These are phyloP conservation scores for Myanophis thanlyinensis DNA, from an alignment of 2,113 vertebrate genomes.

Conservation along the genomic window DNA sequence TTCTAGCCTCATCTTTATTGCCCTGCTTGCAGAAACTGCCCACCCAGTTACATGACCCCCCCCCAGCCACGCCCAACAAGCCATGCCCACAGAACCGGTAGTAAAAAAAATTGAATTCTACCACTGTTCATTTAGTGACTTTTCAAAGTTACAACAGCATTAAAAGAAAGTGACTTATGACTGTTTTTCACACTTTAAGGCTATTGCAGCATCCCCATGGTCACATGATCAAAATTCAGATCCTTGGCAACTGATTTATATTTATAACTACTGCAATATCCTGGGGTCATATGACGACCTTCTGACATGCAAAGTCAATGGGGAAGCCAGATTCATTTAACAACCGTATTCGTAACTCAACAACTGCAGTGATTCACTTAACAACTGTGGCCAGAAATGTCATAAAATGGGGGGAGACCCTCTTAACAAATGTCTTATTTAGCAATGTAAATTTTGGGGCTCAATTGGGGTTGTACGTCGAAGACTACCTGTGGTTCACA, in stretches of 20 bases:
- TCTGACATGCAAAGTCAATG: not conserved
- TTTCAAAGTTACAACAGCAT: not conserved
- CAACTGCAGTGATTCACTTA: not conserved
- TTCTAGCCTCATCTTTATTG: too few relatives aligned
- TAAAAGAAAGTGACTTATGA: not conserved
- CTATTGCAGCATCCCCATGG: too few relatives aligned
- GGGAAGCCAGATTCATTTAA: not conserved
- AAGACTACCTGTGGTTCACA: not conserved
- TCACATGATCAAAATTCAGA: not conserved
- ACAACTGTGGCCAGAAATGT: not conserved
- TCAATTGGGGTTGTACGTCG: not conserved
- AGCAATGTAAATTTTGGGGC: not conserved
- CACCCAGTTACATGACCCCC: too few relatives aligned
- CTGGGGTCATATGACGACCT: not conserved
- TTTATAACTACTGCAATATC: not conserved
- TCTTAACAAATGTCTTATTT: not conserved
- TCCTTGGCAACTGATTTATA: not conserved
- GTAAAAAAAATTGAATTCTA: too few relatives aligned
- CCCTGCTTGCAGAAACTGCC: too few relatives aligned
- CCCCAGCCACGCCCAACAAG: too few relatives aligned
- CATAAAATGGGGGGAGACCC: not conserved
- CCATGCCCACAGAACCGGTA: too few relatives aligned
- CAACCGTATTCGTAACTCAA: not conserved
- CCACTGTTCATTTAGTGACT: not conserved
- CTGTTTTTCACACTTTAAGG: too few relatives aligned